Conservation (phyloP, 2,113 vertebrate genomes). For the Edolisoma coerulescens region DNA sequence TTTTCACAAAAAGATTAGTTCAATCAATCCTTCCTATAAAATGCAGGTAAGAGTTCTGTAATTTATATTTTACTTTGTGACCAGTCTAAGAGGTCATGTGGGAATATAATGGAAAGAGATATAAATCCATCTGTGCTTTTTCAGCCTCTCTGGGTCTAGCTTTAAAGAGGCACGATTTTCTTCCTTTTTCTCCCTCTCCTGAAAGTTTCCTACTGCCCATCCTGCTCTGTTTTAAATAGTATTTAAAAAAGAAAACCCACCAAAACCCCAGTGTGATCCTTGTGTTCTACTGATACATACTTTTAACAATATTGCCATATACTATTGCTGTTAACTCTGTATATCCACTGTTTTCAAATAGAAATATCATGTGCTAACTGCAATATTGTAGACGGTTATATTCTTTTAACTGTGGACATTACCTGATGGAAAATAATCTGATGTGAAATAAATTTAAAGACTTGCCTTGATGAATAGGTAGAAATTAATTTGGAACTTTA, state of each 20-base stretch:
- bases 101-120: not conserved
- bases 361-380: not conserved
- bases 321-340: not conserved
- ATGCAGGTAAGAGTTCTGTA: not conserved
- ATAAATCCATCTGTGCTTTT: not conserved
- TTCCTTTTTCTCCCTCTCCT: not conserved
- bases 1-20: not conserved
- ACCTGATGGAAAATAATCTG: not conserved
- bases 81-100: not conserved
- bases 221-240: not conserved
- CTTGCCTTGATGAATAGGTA: not conserved
- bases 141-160: not conserved
- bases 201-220: not conserved
- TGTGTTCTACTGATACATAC: not conserved
- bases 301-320: not conserved
- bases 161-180: not conserved
- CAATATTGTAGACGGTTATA: not conserved
- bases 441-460: not conserved
- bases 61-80: not conserved
- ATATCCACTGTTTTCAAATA: not conserved
- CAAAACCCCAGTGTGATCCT: fast-evolving
- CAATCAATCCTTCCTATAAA: not conserved
- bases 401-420: not conserved
- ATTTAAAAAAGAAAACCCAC: not conserved
- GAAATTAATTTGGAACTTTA: not conserved